Percentiles rank a stretch among this genome's conserved stretches.
Conservation (phyloP, 2,888 invertebrate species). For the Lithophane leautieri region DNA sequence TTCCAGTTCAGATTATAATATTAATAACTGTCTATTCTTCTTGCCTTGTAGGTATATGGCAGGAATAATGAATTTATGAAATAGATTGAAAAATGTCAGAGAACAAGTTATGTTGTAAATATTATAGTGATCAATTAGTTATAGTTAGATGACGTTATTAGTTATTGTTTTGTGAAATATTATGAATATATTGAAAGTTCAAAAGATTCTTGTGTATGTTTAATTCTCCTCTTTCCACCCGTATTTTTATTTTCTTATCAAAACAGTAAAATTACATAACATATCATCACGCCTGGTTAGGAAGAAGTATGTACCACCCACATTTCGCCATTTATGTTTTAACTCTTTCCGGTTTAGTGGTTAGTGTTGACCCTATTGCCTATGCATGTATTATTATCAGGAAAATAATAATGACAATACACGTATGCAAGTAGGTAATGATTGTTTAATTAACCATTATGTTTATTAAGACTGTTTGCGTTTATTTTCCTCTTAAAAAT, state of each 20-base stretch:
- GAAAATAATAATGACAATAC: neutral
- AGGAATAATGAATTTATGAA: slow-evolving; percentile 50
- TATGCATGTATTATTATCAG: neutral
- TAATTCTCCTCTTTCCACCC: slow-evolving; percentile 40
- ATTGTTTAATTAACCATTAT: neutral
- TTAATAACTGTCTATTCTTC: slow-evolving; percentile 53
- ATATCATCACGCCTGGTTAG: neutral
- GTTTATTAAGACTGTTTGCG: neutral
- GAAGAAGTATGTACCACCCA: too few species aligned
- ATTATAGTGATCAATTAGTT: slow-evolving; percentile 79
- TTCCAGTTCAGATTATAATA: slow-evolving; percentile 57
- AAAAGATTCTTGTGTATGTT: slow-evolving; percentile 74
- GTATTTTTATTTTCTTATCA: neutral
- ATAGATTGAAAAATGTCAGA: slow-evolving; percentile 46
- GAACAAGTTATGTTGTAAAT: slow-evolving; percentile 81
- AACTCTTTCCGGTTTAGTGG: too few species aligned
- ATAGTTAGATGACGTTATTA: slow-evolving; percentile 82
- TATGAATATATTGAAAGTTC: slow-evolving; percentile 89
- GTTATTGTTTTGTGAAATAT: slow-evolving; percentile 89
- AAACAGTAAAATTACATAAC: neutral
- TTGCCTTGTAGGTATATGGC: slow-evolving; percentile 52
- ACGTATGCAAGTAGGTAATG: neutral
- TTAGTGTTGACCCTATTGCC: too few species aligned
- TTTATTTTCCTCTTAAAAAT: neutral
- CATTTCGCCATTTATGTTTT: neutral